Evolutionary conservation across 64 coral and sea anemone genomes (phyloP), one percentile per base, ranked within the genome.

Genomic region (Orbicella faveolata): DNA sequence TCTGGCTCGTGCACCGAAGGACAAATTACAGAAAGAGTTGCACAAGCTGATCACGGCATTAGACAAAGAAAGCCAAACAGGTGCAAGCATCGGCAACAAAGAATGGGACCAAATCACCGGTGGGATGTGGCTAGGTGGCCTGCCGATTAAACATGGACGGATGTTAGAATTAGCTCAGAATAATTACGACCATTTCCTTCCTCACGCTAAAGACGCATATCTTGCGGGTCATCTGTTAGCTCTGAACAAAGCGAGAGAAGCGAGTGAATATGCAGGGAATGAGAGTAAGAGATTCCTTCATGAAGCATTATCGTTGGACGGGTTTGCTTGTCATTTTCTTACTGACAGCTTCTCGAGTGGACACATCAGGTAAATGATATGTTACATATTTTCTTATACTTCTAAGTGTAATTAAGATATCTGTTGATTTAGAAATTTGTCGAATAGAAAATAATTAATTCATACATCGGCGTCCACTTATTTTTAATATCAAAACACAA

Each of bases 141-240:
- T 89, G 12, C 87, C 54, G 26, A 36, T 89, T 16, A 14, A 33
- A 57, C 37, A 35, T 77, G 87, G 87, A 37, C n/a, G 70, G 20
- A 76, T 89, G 55, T 61, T 77, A 34, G 63, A 59, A 37, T 61
- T 89, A 53, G 64, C 79, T 17, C 1, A 62, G 10, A 68, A 70
- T 13, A 90, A 90, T 33, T 44, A 44, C 67, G 89, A 90, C 69
- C 89, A 90, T 35, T 90, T 90, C 25, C 67, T 53, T 21, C 89
- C 89, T 20, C 33, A 83, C 11, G 67, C 89, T 15, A 66, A 70
- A 25, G 33, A 83, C 25, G 89, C 89, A 2, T 90, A 83, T 21
- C 66, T 85, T 1, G 44, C 61, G 23, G 86, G 86, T 6, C 86
- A 87, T 53, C 67, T 75, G 34, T 61, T 87, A 18, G 84, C 84